These are phyloP conservation scores for Tenthredo amoena DNA, from an alignment of 2,888 invertebrate genomes.

Conservation along the genomic window DNA sequence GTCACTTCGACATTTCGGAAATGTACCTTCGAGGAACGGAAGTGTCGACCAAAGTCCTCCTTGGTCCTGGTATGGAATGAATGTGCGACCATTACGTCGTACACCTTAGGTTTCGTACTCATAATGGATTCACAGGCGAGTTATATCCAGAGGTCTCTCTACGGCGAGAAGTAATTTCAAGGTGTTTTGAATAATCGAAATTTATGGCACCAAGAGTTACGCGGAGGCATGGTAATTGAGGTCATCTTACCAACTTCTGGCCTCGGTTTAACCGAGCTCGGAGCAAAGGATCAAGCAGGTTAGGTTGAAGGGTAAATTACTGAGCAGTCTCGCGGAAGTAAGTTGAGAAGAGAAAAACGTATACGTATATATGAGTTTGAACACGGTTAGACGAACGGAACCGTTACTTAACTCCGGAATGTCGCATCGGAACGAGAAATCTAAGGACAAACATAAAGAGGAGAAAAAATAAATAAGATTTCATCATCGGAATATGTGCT, in stretches of 20 bases:
- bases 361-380: neutral
- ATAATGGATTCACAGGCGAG: neutral
- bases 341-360: neutral
- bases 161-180: slow-evolving; percentile 11
- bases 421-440: neutral
- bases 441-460: neutral
- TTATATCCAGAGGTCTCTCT: neutral
- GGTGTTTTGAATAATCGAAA: slow-evolving; percentile 48
- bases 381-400: neutral
- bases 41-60: neutral
- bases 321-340: neutral
- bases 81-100: neutral
- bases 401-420: neutral
- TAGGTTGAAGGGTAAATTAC: neutral
- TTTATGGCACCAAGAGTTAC: slow-evolving; percentile 23
- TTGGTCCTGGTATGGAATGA: neutral
- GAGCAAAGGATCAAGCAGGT: neutral
- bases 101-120: neutral
- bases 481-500: neutral
- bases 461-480: neutral
- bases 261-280: neutral
- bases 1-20: neutral
- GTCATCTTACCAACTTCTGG: slow-evolving; percentile 21
- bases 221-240: slow-evolving; percentile 23
- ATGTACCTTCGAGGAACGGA: neutral